phyloP scores from a whole-genome alignment of 2,113 vertebrate genomes.

The Megaceryle torquata region DNA sequence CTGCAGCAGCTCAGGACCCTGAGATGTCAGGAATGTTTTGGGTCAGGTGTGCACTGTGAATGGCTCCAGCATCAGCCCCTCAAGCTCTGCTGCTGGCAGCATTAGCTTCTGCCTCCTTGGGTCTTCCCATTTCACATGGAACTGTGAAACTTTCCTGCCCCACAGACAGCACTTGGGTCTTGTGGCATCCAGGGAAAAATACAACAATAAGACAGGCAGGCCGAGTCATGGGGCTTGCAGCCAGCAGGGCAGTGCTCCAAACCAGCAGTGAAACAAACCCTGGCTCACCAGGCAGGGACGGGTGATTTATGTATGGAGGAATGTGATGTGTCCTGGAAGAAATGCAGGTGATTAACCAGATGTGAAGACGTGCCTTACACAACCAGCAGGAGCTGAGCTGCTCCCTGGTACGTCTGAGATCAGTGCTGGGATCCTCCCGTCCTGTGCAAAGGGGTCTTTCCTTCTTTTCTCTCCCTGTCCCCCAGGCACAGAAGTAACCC shows the following conservation, averaged over 20 bases:
- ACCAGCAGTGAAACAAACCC: not conserved
- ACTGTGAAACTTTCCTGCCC: not conserved
- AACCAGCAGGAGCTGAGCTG: not conserved
- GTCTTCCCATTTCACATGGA: not conserved
- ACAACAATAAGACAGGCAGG: not conserved
- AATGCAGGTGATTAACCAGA: not conserved
- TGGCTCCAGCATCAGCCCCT: not conserved
- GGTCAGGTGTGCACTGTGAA: not conserved
- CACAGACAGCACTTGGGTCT: not conserved
- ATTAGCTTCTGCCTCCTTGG: not conserved
- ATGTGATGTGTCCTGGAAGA: not conserved
- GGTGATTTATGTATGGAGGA: not conserved
- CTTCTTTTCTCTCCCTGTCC: not conserved
- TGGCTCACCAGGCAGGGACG: not conserved
- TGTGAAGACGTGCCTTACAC: rapidly evolving
- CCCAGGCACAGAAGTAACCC: not conserved
- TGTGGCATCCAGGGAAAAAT: not conserved
- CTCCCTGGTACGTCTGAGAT: not conserved
- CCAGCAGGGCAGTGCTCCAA: not conserved
- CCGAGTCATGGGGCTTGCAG: not conserved
- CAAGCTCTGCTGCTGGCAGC: not conserved
- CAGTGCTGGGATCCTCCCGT: not conserved
- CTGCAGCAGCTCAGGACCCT: not conserved
- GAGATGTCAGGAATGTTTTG: not conserved
- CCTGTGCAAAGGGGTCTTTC: not conserved